Evolutionary conservation across 2,113 vertebrate species (phyloP).

Genomic region (Cepphus grylle): DNA sequence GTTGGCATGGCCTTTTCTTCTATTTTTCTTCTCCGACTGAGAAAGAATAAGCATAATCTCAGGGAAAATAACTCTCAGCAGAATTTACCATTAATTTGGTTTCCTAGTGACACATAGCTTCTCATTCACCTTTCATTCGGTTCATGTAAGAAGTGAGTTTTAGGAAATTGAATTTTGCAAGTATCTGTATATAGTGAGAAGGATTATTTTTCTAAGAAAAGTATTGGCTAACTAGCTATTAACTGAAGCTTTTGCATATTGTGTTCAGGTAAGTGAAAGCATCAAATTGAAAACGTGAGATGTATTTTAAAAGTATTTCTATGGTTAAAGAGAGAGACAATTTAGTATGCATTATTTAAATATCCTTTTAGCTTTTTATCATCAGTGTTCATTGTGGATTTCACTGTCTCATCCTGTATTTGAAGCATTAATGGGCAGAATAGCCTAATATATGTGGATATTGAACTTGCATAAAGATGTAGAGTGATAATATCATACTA

Average conservation of each 20-base stretch:
- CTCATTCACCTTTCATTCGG: neutral
- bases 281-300: neutral
- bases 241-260: neutral
- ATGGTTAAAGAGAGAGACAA: neutral
- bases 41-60: neutral
- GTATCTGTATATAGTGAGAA: neutral
- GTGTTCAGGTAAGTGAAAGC: neutral
- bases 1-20: neutral
- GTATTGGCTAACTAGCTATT: neutral
- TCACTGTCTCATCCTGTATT: neutral
- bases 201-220: neutral
- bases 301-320: neutral
- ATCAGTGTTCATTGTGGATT: neutral
- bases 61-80: neutral
- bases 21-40: neutral
- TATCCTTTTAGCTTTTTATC: neutral
- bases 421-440: neutral
- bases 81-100: neutral
- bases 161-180: neutral
- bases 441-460: neutral
- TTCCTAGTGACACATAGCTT: neutral
- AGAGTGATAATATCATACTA: neutral
- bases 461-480: neutral
- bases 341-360: neutral
- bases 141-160: neutral